Conservation (phyloP, 1,140 invertebrate genomes). For the Pseudobourletiella spinata region DNA sequence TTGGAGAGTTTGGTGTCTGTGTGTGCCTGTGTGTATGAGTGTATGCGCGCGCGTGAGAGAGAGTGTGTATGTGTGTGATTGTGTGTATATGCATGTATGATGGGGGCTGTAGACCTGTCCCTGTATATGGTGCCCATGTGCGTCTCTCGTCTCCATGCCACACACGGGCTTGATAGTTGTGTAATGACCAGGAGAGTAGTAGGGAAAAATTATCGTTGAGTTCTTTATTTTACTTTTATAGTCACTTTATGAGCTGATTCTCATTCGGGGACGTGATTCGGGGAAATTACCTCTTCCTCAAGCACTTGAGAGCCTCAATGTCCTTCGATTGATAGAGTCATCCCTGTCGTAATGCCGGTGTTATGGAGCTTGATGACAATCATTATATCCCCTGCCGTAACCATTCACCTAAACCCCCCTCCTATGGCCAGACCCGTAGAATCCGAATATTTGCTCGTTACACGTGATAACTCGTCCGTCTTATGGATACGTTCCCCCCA, state of each 20-base stretch:
- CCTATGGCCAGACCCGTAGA: constrained; percentile 24
- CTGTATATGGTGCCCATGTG: too few relatives aligned
- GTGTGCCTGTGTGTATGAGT: too few relatives aligned
- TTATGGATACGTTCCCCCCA: constrained; percentile 15
- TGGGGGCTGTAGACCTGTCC: too few relatives aligned
- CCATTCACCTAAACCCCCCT: constrained; percentile 30
- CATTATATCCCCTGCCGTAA: constrained; percentile 30
- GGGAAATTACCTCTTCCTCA: constrained; percentile 31
- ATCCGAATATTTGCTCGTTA: constrained; percentile 28
- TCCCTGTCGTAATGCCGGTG: constrained; percentile 29
- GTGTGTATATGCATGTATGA: too few relatives aligned
- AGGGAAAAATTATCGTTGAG: constrained; percentile 34
- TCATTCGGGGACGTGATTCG: constrained; percentile 34
- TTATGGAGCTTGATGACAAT: constrained; percentile 36
- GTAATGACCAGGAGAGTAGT: constrained; percentile 29
- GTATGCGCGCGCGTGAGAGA: too few relatives aligned
- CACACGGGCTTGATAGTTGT: constrained; percentile 9
- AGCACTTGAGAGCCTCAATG: constrained; percentile 23
- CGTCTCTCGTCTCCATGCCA: too few relatives aligned
- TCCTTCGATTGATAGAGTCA: constrained; percentile 35
- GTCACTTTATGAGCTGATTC: constrained; percentile 36
- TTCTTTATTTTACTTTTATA: constrained; percentile 35
- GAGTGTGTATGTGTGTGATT: too few relatives aligned
- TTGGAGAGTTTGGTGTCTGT: neutral
- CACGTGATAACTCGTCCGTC: constrained; percentile 29